Evolutionary conservation across 2,888 invertebrate species (phyloP), one percentile per base, ranked within the genome.

Genomic region (Ennomos fuscantarius): DNA sequence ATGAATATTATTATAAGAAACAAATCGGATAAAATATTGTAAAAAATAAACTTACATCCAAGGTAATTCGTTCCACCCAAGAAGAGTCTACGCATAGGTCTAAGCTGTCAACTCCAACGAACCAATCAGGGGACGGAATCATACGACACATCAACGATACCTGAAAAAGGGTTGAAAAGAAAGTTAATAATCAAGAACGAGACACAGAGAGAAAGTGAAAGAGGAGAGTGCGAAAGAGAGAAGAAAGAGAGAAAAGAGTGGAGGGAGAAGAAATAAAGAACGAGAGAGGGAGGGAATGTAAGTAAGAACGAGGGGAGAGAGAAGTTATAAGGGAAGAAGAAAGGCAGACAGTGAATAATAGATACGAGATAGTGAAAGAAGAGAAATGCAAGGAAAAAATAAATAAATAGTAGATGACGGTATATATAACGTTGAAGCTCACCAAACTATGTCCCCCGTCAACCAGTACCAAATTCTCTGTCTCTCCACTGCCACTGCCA

Each of bases 391-490:
- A 15, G 15, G 3, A 3, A 15, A 15, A 15, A 1, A 15, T 2
- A 15, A 3, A 15, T 15, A 15, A 15, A 15, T n/a, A 15, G 15
- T 15, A 15, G 15, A 15, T 15, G 15, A 15, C 15, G 15, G 15
- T 3, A 15, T 15, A 24, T 3, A 24, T 24, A 6, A 24, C 35
- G 8, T 10, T 31, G 35, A 44, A 33, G 48, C 83, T 86, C 73
- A 94, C 96, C 93, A 94, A 90, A 62, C 96, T 96, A 90, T 98
- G 97, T 81, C 95, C 95, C 64, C 96, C 97, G 86, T 98, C 97
- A 57, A 97, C 95, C 83, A 98, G 96, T 80, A 97, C 95, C 84
- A 96, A 94, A n/a, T 96, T 95, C 76, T 95, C 95, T 0, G 96
- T 95, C 56, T 94, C 92, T 0, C 97, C 97, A 35, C 93, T 94